Evolutionary conservation across 2,113 vertebrate species (phyloP).

Genomic region (Semnopithecus entellus): DNA sequence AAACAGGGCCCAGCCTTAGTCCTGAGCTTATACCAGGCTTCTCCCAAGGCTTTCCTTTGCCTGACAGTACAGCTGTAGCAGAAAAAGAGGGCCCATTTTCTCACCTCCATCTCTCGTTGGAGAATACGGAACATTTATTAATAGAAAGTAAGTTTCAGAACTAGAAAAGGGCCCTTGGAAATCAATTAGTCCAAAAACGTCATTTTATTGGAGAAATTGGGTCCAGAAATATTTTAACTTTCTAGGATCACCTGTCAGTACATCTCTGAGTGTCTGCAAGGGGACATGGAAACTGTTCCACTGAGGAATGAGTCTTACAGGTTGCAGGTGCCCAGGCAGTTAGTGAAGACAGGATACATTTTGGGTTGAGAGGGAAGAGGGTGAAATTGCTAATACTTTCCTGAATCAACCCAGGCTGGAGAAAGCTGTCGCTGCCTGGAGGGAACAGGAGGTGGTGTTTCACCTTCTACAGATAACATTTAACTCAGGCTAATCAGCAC

Average conservation of each 20-base stretch:
- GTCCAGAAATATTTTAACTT: conserved; percentile 58
- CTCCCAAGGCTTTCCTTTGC: background rate
- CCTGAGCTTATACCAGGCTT: background rate
- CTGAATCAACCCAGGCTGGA: background rate
- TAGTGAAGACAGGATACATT: background rate
- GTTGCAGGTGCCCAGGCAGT: conserved; percentile 15
- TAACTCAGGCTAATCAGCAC: conserved; percentile 8
- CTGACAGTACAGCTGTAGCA: background rate
- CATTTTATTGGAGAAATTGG: conserved; percentile 63
- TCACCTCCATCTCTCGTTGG: background rate
- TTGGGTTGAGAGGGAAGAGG: background rate
- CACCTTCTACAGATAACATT: background rate
- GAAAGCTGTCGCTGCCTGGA: background rate
- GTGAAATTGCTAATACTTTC: background rate
- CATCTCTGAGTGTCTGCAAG: background rate
- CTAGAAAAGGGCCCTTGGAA: conserved; percentile 63
- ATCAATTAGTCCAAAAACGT: conserved; percentile 58
- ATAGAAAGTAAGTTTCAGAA: conserved; percentile 53
- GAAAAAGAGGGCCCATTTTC: background rate
- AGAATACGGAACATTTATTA: background rate
- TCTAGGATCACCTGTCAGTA: conserved; percentile 49
- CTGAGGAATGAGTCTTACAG: background rate
- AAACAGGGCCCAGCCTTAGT: background rate
- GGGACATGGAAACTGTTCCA: conserved; percentile 3
- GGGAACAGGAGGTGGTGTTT: background rate